Evolutionary conservation across 92 coral and sea anemone species (phyloP).

Genomic region (Pocillopora meandrina): DNA sequence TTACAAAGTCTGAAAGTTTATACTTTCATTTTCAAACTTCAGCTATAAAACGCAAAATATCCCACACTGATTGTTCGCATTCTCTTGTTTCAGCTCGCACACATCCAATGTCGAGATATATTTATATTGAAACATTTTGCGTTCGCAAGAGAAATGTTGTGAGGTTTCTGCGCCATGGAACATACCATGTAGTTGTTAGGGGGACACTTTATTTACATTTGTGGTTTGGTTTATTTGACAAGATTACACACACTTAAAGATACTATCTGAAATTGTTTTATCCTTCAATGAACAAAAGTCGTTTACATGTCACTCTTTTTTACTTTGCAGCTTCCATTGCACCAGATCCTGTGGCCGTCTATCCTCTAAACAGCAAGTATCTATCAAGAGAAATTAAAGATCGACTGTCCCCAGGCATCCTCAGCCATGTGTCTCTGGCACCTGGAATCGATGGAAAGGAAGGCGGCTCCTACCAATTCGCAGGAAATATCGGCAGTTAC

Average conservation of each 20-base stretch:
- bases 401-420: constrained; percentile 12
- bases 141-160: no score
- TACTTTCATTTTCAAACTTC: no score
- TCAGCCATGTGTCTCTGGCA: not conserved
- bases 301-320: not conserved
- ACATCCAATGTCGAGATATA: no score
- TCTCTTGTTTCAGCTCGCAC: no score
- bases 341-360: constrained; percentile 30
- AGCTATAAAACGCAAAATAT: no score
- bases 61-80: no score
- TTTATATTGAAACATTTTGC: no score
- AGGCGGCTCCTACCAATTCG: constrained; percentile 34
- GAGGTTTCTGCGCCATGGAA: no score
- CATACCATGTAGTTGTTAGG: no score
- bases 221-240: not conserved
- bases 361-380: constrained; percentile 32
- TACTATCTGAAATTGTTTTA: not conserved
- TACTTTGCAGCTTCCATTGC: not conserved
- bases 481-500: constrained; percentile 26
- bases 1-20: no score
- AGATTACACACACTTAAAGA: not conserved
- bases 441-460: constrained; percentile 42
- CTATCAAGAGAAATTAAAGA: constrained; percentile 11
- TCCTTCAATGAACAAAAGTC: not conserved
- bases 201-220: no score